phyloP scores from a whole-genome alignment of 2,113 vertebrate genomes.

The Sialia sialis region DNA sequence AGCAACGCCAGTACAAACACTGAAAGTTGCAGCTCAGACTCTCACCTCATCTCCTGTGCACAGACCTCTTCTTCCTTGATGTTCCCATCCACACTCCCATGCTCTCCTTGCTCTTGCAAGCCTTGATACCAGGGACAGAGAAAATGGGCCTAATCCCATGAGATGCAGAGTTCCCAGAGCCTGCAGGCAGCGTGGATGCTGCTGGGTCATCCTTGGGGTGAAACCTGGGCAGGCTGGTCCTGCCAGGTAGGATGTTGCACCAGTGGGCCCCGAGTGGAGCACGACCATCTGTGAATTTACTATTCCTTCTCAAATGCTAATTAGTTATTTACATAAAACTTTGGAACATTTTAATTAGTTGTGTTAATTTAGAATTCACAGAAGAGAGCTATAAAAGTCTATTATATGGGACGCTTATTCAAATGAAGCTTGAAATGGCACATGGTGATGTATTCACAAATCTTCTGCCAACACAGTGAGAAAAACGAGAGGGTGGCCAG shows the following conservation, averaged over 20 bases:
- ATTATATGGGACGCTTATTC: conserved; percentile 18
- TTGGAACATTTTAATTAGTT: conserved; percentile 62
- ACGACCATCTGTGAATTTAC: conserved; percentile 27
- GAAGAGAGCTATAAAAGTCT: conserved; percentile 44
- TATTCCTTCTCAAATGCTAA: conserved; percentile 39
- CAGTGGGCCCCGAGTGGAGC: background rate
- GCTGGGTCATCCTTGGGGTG: background rate
- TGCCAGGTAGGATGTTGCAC: background rate
- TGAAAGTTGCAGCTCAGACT: background rate
- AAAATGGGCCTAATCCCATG: background rate
- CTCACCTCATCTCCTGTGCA: background rate
- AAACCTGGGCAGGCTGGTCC: background rate
- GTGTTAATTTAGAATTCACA: conserved; percentile 48
- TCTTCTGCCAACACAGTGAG: background rate
- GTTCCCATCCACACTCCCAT: background rate
- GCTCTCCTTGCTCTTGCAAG: background rate
- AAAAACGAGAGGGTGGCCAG: background rate
- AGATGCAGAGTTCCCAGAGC: background rate
- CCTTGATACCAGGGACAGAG: background rate
- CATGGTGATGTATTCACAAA: background rate
- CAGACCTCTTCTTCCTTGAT: background rate
- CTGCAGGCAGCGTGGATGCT: background rate
- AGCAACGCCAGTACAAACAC: background rate
- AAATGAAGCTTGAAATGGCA: conserved; percentile 53
- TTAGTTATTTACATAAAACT: conserved; percentile 56